Base-by-base conservation (phyloP, 2,797 vertebrate genomes). In the Perodicticus potto region DNA sequence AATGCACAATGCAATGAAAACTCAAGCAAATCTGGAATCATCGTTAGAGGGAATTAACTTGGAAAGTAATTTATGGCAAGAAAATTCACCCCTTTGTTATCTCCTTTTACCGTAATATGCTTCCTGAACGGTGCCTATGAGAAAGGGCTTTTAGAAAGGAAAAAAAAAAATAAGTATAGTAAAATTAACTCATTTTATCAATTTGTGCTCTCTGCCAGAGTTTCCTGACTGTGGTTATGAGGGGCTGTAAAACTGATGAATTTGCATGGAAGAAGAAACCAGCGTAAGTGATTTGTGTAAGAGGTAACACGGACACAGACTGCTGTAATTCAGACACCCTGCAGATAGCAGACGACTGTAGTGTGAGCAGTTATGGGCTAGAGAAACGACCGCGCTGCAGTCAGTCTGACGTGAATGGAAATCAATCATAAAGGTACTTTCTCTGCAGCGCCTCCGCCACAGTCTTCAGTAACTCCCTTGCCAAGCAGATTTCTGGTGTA, bases 371-470 rank as follows among this genome's bases (percentile, higher is more conserved):
- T 98, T 98, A 98, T 92, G 98, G 98, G 98, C 98, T 98, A 99
- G 99, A 99, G 99, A 99, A 99, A 99, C 99, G 99, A 99, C 99
- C 99, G 99, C 98, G 97, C 98, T 99, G 99, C 99, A 99, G 98
- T 98, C 99, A 99, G 98, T 98, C 98, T 98, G 99, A 98, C 99
- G 98, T 98, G 98, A 99, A 99, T 98, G 98, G 99, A 99, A 99
- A 99, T 99, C 99, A 99, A 99, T 99, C 99, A 99, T 98, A 98
- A 98, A 98, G 98, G 98, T 99, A 99, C 98, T 93, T 97, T 98
- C 98, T 99, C 98, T 98, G 98, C 98, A 98, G 98, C 98, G 98
- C 98, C 98, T 98, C 98, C 84, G 96, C 98, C 98, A 98, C 98
- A 98, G 97, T 98, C 98, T 98, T 98, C 98, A 99, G 98, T 98